phyloP scores from a whole-genome alignment of 2,888 invertebrate species.

The Gastracanthus pulcherrimus region DNA sequence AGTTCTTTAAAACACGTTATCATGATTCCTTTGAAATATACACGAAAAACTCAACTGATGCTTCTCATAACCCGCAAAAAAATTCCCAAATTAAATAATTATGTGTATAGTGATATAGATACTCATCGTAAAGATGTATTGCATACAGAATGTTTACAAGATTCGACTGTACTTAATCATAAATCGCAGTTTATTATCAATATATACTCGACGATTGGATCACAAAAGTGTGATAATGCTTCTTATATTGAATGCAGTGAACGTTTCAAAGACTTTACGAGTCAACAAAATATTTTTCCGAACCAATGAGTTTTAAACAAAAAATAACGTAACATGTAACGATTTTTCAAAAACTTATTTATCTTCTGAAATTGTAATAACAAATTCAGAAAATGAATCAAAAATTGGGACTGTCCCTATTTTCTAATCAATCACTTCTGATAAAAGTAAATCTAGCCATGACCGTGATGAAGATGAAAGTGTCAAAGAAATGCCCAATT shows the following conservation, averaged over 20 bases:
- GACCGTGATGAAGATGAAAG: neutral
- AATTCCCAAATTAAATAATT: neutral
- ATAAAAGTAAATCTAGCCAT: neutral
- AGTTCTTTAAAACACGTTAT: neutral
- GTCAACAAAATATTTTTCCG: too few species aligned
- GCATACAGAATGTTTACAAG: neutral
- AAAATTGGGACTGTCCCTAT: neutral
- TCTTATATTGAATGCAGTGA: too few species aligned
- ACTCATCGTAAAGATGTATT: too few species aligned
- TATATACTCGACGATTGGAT: too few species aligned
- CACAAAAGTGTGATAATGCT: too few species aligned
- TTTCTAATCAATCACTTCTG: neutral
- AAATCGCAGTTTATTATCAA: neutral
- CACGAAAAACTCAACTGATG: neutral
- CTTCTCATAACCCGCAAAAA: neutral
- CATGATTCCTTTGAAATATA: neutral
- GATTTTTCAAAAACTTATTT: too few species aligned
- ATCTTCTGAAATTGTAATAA: too few species aligned
- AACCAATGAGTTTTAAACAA: too few species aligned
- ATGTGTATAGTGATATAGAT: neutral
- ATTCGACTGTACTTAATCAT: neutral
- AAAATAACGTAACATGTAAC: too few species aligned
- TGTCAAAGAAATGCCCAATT: neutral
- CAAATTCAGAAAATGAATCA: too few species aligned
- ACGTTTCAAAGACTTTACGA: too few species aligned